These are phyloP conservation scores for Copidosoma aretas DNA, from an alignment of 2,888 invertebrate species.

Conservation along the genomic window DNA sequence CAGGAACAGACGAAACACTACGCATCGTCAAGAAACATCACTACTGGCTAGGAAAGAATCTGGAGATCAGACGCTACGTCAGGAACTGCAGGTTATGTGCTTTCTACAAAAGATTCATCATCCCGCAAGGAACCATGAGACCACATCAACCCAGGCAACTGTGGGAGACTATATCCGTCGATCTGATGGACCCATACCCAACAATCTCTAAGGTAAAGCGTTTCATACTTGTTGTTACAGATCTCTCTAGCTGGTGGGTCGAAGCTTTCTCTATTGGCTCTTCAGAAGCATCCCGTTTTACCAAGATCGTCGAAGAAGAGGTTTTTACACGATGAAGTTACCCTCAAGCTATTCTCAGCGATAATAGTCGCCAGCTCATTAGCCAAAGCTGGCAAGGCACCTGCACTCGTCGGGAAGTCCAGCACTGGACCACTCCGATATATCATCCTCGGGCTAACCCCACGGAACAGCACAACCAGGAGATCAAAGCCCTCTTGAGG, in stretches of 20 bases:
- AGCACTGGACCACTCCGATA: slow-evolving; percentile 35
- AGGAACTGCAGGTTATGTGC: not conserved
- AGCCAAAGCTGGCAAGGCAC: not conserved
- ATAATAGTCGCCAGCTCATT: slow-evolving; percentile 36
- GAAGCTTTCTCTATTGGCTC: slow-evolving; percentile 41
- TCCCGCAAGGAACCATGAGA: not conserved
- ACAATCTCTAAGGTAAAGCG: slow-evolving; percentile 17
- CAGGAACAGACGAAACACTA: slow-evolving; percentile 7
- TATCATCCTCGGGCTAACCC: slow-evolving; percentile 32
- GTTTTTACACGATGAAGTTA: slow-evolving; percentile 32
- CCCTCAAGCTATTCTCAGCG: slow-evolving; percentile 25
- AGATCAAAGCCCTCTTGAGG: not conserved
- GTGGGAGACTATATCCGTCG: slow-evolving; percentile 29
- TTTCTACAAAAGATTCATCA: not conserved
- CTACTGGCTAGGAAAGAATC: slow-evolving; percentile 2
- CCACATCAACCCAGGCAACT: slow-evolving; percentile 10
- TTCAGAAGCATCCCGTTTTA: slow-evolving; percentile 5
- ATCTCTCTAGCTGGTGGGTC: slow-evolving; percentile 45
- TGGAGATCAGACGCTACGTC: not conserved
- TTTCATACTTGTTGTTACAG: slow-evolving; percentile 43
- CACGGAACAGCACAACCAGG: slow-evolving; percentile 2
- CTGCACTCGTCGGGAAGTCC: not conserved
- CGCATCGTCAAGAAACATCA: not conserved
- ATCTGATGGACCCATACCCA: slow-evolving; percentile 37
- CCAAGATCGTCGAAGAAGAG: slow-evolving; percentile 23